phyloP scores from a whole-genome alignment of 2,888 invertebrate genomes.

The Thymelicus sylvestris region DNA sequence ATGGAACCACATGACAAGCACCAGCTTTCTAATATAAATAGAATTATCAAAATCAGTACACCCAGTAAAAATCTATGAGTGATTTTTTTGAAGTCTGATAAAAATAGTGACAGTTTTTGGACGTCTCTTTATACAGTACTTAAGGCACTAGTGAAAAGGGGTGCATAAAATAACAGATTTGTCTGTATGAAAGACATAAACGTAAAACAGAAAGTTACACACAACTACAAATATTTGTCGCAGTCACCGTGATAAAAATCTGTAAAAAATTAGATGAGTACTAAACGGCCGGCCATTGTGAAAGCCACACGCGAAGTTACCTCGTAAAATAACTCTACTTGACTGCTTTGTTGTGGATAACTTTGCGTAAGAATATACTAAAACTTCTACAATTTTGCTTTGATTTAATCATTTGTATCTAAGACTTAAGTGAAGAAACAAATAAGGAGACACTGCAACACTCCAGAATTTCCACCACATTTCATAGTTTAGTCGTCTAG shows the following conservation, averaged over 20 bases:
- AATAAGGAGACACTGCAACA: not conserved
- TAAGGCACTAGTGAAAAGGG: no score
- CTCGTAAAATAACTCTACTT: slow-evolving; percentile 34
- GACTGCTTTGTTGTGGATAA: slow-evolving; percentile 20
- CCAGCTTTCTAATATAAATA: no score
- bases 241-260: slow-evolving; percentile 13
- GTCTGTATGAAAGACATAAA: no score
- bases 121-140: no score
- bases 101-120: no score
- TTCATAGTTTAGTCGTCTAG: slow-evolving; percentile 20
- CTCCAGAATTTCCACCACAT: not conserved
- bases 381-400: slow-evolving; percentile 5
- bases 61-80: no score
- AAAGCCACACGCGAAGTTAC: slow-evolving; percentile 39
- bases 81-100: no score
- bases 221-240: slow-evolving; percentile 3
- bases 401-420: slow-evolving; percentile 9
- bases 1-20: no score
- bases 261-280: slow-evolving; percentile 43
- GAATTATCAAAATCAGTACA: no score
- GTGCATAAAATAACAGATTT: no score
- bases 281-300: slow-evolving; percentile 42
- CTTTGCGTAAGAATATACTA: slow-evolving; percentile 4
- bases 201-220: no score
- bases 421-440: not conserved